Conservation (phyloP, 2,797 vertebrate genomes). For the Molossus alvarezi region DNA sequence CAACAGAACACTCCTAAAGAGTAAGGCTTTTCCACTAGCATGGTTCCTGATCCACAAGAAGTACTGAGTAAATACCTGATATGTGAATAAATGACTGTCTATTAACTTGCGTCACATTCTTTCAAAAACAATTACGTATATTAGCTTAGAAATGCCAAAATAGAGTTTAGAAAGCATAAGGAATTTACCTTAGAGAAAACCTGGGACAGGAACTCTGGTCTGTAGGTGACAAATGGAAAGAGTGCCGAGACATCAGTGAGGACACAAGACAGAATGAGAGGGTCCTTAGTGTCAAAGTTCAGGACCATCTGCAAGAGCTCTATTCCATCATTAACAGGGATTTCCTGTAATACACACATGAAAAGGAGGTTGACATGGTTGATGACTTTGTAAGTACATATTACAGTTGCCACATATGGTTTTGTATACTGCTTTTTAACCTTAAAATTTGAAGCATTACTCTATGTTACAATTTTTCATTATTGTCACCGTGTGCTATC, state of each 20-base stretch:
- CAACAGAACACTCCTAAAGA: neutral
- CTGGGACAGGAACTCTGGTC: slow-evolving; percentile 93
- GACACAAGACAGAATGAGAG: slow-evolving; percentile 96
- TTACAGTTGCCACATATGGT: neutral
- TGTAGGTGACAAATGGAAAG: slow-evolving; percentile 95
- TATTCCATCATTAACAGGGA: slow-evolving; percentile 95
- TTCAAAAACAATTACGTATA: slow-evolving; percentile 13
- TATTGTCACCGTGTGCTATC: neutral
- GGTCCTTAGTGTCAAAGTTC: slow-evolving; percentile 96
- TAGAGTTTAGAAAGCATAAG: slow-evolving; percentile 44
- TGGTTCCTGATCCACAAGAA: neutral
- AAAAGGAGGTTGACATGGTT: neutral
- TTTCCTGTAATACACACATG: slow-evolving; percentile 89
- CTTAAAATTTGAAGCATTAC: slow-evolving; percentile 27
- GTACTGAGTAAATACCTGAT: neutral
- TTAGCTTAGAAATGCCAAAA: slow-evolving; percentile 50
- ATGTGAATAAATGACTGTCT: neutral
- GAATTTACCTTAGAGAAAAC: slow-evolving; percentile 95
- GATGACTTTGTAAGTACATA: neutral
- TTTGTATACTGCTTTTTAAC: slow-evolving; percentile 26
- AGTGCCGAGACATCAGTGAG: slow-evolving; percentile 97
- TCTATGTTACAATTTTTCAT: neutral
- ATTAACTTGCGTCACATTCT: slow-evolving; percentile 28
- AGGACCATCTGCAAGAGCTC: slow-evolving; percentile 95
- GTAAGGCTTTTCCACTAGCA: neutral